These are phyloP conservation scores for Coptodon rendalli DNA, from an alignment of 2,113 vertebrate species.

Conservation along the genomic window DNA sequence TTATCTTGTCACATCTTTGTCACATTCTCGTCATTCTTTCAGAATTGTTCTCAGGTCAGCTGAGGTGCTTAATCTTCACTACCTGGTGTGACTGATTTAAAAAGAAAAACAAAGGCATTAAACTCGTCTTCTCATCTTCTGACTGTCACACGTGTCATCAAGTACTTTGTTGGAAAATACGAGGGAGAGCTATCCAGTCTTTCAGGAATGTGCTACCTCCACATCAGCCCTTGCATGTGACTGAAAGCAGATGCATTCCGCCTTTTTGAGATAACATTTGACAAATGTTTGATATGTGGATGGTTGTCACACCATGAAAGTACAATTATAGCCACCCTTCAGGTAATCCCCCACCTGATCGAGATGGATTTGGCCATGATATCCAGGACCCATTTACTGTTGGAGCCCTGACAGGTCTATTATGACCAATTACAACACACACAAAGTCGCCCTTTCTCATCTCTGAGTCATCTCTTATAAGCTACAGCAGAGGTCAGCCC, in stretches of 20 bases:
- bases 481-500: slow-evolving; percentile 38
- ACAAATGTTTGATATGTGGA: not conserved
- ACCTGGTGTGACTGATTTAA: slow-evolving; percentile 1
- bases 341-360: slow-evolving; percentile 1
- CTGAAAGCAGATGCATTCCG: slow-evolving; percentile 9
- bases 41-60: slow-evolving; percentile 2
- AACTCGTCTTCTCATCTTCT: not conserved
- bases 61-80: not conserved
- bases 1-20: not conserved
- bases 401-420: slow-evolving; percentile 44
- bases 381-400: slow-evolving; percentile 15
- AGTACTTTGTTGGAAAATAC: not conserved
- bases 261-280: slow-evolving; percentile 5
- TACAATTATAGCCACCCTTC: not conserved
- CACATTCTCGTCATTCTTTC: slow-evolving; percentile 26
- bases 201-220: slow-evolving; percentile 19
- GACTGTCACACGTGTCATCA: slow-evolving; percentile 3
- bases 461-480: slow-evolving; percentile 23
- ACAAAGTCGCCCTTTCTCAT: slow-evolving; percentile 49
- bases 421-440: slow-evolving; percentile 34
- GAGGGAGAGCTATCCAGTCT: not conserved
- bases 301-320: not conserved
- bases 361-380: not conserved
- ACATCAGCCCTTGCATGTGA: not conserved
- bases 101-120: not conserved